These are phyloP conservation scores for Mycteria americana DNA, from an alignment of 2,797 vertebrate species.

Conservation along the genomic window DNA sequence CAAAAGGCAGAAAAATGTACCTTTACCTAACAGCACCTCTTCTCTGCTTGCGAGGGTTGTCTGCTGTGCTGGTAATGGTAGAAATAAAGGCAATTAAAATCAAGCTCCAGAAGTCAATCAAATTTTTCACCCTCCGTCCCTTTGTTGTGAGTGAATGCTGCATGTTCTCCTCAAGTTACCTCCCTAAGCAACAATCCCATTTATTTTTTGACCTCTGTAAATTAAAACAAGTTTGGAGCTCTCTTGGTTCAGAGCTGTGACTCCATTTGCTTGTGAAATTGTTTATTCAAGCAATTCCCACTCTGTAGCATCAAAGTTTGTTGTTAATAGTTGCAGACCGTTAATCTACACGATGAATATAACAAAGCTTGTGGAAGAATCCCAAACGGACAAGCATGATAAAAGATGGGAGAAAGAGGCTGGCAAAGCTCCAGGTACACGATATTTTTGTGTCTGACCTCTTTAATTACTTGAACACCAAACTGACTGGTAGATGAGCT, in stretches of 20 bases:
- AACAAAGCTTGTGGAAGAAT: slow-evolving; percentile 60
- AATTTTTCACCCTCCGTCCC: slow-evolving; percentile 13
- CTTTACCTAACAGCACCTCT: not conserved
- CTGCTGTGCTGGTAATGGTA: not conserved
- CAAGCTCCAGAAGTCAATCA: slow-evolving; percentile 39
- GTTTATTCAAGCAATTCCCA: slow-evolving; percentile 68
- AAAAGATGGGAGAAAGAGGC: slow-evolving; percentile 48
- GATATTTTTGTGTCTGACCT: slow-evolving; percentile 50
- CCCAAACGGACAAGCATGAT: slow-evolving; percentile 54
- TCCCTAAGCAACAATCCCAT: slow-evolving; percentile 57
- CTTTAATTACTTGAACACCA: slow-evolving; percentile 55
- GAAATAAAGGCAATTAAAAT: slow-evolving; percentile 45
- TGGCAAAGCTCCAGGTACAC: slow-evolving; percentile 45
- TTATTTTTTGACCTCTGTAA: slow-evolving; percentile 64
- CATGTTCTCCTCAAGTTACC: slow-evolving; percentile 27
- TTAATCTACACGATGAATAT: slow-evolving; percentile 64
- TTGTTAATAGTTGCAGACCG: slow-evolving; percentile 59
- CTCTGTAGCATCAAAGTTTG: slow-evolving; percentile 65
- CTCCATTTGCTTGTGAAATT: slow-evolving; percentile 63
- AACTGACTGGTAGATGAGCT: slow-evolving; percentile 20
- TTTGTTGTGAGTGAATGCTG: slow-evolving; percentile 21
- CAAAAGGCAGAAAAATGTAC: not conserved
- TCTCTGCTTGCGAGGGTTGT: not conserved
- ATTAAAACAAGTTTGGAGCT: slow-evolving; percentile 65
- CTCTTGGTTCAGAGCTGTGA: slow-evolving; percentile 41